These are phyloP conservation scores for Tinea semifulvella DNA, from an alignment of 2,888 invertebrate genomes.

Conservation along the genomic window DNA sequence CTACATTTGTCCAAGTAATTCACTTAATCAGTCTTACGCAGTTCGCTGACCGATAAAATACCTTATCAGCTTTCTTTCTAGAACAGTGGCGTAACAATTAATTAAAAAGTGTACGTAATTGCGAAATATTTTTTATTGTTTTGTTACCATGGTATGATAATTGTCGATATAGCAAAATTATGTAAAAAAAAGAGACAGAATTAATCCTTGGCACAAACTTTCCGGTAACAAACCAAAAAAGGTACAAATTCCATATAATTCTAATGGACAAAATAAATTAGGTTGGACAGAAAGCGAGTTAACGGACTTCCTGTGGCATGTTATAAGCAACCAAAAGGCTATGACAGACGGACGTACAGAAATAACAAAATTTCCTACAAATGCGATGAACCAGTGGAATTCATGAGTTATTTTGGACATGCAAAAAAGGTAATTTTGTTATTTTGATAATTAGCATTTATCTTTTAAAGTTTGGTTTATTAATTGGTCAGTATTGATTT, in stretches of 20 bases:
- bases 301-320: background rate
- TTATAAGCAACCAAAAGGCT: background rate
- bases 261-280: background rate
- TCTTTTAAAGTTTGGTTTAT: too few relatives aligned
- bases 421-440: too few relatives aligned
- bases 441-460: too few relatives aligned
- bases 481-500: too few relatives aligned
- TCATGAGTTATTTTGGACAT: too few relatives aligned
- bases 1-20: slow-evolving; percentile 7
- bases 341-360: slow-evolving; percentile 4
- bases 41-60: slow-evolving; percentile 50
- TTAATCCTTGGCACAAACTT: too few relatives aligned
- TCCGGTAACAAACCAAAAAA: too few relatives aligned
- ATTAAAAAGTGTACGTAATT: slow-evolving; percentile 26
- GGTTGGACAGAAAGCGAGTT: background rate
- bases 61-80: slow-evolving; percentile 50
- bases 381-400: too few relatives aligned
- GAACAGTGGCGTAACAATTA: slow-evolving; percentile 26
- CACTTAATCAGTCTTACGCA: slow-evolving; percentile 23
- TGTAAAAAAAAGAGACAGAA: too few relatives aligned
- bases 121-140: background rate
- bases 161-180: too few relatives aligned
- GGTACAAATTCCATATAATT: too few relatives aligned
- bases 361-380: slow-evolving; percentile 5
- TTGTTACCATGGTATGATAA: too few relatives aligned